Base-by-base conservation (phyloP, 2,113 vertebrate genomes). In the Brevimyrus niger region DNA sequence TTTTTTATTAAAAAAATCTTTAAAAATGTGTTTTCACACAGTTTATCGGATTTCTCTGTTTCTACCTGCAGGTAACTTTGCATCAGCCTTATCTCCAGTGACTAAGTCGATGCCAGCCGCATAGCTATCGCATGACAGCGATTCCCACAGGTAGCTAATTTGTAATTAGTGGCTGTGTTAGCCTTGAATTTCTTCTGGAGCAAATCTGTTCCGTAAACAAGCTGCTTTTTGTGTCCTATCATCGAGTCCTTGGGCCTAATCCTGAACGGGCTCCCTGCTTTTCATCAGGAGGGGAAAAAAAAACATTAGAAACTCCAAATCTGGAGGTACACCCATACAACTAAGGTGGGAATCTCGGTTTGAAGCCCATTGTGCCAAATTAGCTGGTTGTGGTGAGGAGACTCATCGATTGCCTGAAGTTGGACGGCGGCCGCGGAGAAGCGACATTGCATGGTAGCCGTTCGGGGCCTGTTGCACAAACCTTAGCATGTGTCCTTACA, bases 121-220 rank as follows among this genome's bases (percentile, higher is more conserved):
- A 44, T 17, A 13, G 3, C 17, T n/a, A n/a, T 83, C 50, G 46
- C 17, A 23, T 83, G 88, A 27, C 73, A 84, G 48, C n/a, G 27
- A 38, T 38, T 58, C 88, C 88, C 50, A 73, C 3, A 35, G 73
- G 88, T 46, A 42, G 35, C n/a, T 89, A 55, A 89, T 53, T 83
- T 83, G 73, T 83, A 51, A 89, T 83, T 83, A 58, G 50, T 7
- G 53, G 35, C 50, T 15, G 38, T 11, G 73, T 55, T 83, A 55
- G 73, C 88, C 73, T 83, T 83, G 50, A 83, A 44, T 89, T 89
- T 83, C 31, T 51, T 58, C 50, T 50, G 5, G 50, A 55, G 50
- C 48, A 46, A 46, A 53, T 27, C 48, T 55, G 47, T 58, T 58
- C 21, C 0, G 38, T 19, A 83, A 89, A 89, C 50, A 83, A 89